Evolutionary conservation across 2,888 invertebrate genomes (phyloP), one percentile per base, ranked within the genome.

Genomic region (Caenorhabditis drosophilae): DNA sequence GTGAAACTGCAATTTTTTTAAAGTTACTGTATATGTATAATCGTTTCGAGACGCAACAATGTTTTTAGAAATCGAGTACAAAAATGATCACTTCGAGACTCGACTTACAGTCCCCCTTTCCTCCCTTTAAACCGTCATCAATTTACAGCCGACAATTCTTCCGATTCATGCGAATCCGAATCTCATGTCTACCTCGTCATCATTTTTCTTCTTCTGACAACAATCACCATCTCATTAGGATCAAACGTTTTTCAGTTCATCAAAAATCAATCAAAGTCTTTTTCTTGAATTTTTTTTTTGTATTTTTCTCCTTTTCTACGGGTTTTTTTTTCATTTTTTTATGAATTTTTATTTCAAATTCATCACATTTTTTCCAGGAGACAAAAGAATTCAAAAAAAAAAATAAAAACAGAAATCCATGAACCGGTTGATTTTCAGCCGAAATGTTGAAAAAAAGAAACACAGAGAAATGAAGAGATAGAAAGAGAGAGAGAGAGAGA

Each of bases 211-310:
- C 51, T 61, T 18, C 16, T 61, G 2, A 55, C 51, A 16, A 35
- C 51, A 11, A 34, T 51, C 6, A 55, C 61, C 20, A 31, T 61
- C 35, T 61, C 61, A 35, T 49, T 61, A 45, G 47, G 54, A 36
- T 61, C 55, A 26, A 61, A 61, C 23, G 46, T 61, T 45, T 55
- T 51, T 61, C 61, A 61, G 31, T 61, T 42, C 34, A 47, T 61
- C 40, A 61, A 47, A 51, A 46, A 50, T 46, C 61, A 55, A 34
- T 27, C 35, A 16, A 61, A 61, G 46, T 45, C 53, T 55, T 61
- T 41, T 35, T 41, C 22, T n/a, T 42, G 31, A 34, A 42, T 27
- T 11, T 20, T 48, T 22, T 35, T 20, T 26, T 40, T 22, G n/a
- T 20, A 40, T 47, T 47, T 18, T 34, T 41, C 41, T 44, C 50